A percentile compares a stretch with the other conserved stretches of the same genome.
These are phyloP conservation scores for Oncorhynchus masou DNA, from an alignment of 2,113 vertebrate species.

Conservation along the genomic window DNA sequence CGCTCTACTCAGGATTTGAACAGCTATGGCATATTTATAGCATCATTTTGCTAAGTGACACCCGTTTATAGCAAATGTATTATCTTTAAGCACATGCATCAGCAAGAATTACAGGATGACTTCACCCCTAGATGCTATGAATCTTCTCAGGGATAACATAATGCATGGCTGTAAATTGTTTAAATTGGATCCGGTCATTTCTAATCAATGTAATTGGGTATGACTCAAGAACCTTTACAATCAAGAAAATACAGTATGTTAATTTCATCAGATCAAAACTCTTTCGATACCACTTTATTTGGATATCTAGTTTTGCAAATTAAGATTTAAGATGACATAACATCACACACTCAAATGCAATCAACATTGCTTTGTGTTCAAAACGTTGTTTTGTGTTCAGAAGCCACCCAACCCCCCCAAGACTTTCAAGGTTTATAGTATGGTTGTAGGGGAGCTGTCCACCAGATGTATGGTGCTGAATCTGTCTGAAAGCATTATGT, in stretches of 20 bases:
- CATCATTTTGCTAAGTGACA: conserved; percentile 49
- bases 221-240: neutral
- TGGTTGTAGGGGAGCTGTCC: neutral
- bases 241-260: neutral
- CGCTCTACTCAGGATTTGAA: conserved; percentile 6
- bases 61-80: conserved; percentile 52
- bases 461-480: neutral
- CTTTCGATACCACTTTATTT: neutral
- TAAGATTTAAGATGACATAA: too few species aligned
- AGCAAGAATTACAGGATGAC: neutral
- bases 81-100: conserved; percentile 4
- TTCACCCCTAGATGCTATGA: neutral
- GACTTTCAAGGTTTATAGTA: neutral
- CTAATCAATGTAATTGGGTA: neutral
- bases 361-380: too few species aligned
- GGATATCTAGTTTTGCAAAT: too few species aligned
- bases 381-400: too few species aligned
- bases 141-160: neutral
- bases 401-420: neutral
- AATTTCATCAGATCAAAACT: neutral
- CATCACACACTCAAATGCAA: too few species aligned
- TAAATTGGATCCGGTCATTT: neutral
- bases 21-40: conserved; percentile 46
- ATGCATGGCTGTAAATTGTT: neutral
- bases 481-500: too few species aligned